Conservation (phyloP, 2,888 invertebrate species). For the Lithophane leautieri region DNA sequence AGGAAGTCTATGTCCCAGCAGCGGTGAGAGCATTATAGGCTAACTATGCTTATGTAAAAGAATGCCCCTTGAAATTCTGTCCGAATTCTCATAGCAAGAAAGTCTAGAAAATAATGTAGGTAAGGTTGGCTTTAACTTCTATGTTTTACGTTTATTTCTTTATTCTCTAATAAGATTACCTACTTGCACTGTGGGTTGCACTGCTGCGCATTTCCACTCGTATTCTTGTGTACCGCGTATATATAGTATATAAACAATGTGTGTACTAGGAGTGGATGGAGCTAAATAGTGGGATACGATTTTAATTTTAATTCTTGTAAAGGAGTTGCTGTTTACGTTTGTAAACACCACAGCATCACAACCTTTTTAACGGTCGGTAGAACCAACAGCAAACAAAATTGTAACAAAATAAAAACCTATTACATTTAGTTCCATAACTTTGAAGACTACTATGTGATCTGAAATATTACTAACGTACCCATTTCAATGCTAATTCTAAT, state of each 20-base stretch:
- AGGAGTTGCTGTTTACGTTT: background rate
- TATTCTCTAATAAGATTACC: slow-evolving; percentile 30
- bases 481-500: slow-evolving; percentile 22
- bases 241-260: background rate
- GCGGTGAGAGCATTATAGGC: too few species aligned
- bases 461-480: slow-evolving; percentile 2
- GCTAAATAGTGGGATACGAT: background rate
- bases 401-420: background rate
- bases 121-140: slow-evolving; percentile 6
- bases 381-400: background rate
- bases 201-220: background rate
- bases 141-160: background rate
- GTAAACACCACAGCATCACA: background rate
- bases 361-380: background rate
- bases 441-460: background rate
- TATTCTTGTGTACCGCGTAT: slow-evolving; percentile 6
- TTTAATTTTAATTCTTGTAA: background rate
- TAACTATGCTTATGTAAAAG: background rate
- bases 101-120: background rate
- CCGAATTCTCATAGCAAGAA: background rate
- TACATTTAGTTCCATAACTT: too few species aligned
- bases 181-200: slow-evolving; percentile 29
- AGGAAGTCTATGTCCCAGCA: background rate
- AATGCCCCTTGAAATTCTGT: background rate
- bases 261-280: background rate